These are phyloP conservation scores for Labeo calbasu DNA, from an alignment of 2,797 vertebrate genomes.

Conservation along the genomic window DNA sequence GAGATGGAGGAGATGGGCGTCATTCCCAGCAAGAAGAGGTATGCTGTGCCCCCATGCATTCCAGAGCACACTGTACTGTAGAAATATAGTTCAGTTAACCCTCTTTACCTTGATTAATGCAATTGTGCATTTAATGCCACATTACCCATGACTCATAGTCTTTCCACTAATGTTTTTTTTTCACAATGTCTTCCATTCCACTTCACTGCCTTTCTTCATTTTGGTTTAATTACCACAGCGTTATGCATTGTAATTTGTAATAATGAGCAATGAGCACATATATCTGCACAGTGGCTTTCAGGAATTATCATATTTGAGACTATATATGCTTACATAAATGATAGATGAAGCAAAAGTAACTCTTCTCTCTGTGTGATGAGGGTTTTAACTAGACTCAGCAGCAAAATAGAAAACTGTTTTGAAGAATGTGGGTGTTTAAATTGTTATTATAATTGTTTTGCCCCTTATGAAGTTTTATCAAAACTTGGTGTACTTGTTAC, in stretches of 20 bases:
- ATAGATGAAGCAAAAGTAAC: background rate
- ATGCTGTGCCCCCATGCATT: slow-evolving; percentile 9
- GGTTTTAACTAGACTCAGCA: slow-evolving; percentile 7
- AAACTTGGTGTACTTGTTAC: too few species aligned
- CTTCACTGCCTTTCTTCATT: slow-evolving; percentile 4
- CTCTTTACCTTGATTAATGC: background rate
- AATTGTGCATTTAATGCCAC: slow-evolving; percentile 28
- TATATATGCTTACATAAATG: background rate
- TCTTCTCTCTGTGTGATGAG: background rate
- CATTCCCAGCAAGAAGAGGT: slow-evolving; percentile 98
- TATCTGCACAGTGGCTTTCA: background rate
- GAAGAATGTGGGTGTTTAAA: background rate
- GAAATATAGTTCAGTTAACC: slow-evolving; percentile 11
- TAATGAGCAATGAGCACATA: background rate
- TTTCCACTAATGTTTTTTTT: slow-evolving; percentile 5
- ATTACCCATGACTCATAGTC: slow-evolving; percentile 5
- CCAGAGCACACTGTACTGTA: background rate
- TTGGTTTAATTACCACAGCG: background rate
- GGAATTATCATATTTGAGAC: background rate
- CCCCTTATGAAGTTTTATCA: background rate
- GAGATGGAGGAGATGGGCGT: slow-evolving; percentile 91
- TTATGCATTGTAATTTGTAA: slow-evolving; percentile 1
- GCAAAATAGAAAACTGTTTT: slow-evolving; percentile 1
- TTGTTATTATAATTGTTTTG: too few species aligned
- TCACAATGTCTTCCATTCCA: background rate